Evolutionary conservation across 2,797 vertebrate genomes (phyloP).

Genomic region (Chaunax sp.): DNA sequence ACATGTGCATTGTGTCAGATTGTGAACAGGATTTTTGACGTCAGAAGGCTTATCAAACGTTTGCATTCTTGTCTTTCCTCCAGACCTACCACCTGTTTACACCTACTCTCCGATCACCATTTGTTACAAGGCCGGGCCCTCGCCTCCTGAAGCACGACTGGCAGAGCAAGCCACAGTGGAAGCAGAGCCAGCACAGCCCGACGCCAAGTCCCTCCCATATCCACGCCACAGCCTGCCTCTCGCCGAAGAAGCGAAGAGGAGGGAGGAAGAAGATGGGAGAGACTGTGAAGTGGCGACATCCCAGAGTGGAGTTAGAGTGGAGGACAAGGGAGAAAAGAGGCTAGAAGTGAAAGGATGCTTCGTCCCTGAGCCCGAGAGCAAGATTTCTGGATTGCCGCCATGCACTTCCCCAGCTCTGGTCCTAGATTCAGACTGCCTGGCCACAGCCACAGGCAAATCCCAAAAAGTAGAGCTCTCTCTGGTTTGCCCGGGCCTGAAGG

Average conservation of each 20-base stretch:
- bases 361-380: slow-evolving; percentile 42
- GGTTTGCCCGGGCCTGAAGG: slow-evolving; percentile 55
- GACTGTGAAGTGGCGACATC: slow-evolving; percentile 61
- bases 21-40: neutral
- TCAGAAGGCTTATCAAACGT: slow-evolving; percentile 20
- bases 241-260: slow-evolving; percentile 52
- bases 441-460: slow-evolving; percentile 53
- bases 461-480: slow-evolving; percentile 62
- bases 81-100: slow-evolving; percentile 91
- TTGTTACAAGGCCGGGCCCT: slow-evolving; percentile 87
- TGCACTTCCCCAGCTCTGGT: slow-evolving; percentile 52
- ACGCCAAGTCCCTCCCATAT: slow-evolving; percentile 81
- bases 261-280: slow-evolving; percentile 55
- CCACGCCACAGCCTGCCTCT: slow-evolving; percentile 61
- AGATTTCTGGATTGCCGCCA: slow-evolving; percentile 48
- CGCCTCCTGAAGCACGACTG: slow-evolving; percentile 81
- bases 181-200: slow-evolving; percentile 87
- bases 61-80: slow-evolving; percentile 1
- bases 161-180: slow-evolving; percentile 86
- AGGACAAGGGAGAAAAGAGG: slow-evolving; percentile 48
- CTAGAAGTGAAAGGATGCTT: slow-evolving; percentile 48
- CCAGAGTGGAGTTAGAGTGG: slow-evolving; percentile 44
- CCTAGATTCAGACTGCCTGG: slow-evolving; percentile 48
- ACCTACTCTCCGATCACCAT: slow-evolving; percentile 83
- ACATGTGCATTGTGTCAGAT: neutral